phyloP scores from a whole-genome alignment of 2,797 vertebrate genomes.

The Phrynocephalus vlangalii region DNA sequence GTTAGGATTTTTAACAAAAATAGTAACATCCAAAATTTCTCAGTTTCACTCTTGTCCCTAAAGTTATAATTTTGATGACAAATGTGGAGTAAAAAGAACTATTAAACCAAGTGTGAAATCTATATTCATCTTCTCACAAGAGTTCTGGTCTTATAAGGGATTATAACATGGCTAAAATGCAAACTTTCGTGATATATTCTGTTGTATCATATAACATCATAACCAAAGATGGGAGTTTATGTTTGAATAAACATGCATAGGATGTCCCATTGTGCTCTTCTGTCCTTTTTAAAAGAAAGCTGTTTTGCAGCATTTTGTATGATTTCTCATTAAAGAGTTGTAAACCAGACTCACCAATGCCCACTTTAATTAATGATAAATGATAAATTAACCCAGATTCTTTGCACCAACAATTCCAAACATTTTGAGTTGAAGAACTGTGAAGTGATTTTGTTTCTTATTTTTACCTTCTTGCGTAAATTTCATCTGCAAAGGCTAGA shows the following conservation, averaged over 20 bases:
- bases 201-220: background rate
- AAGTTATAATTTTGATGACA: background rate
- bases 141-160: too few relatives aligned
- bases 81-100: background rate
- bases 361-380: too few relatives aligned
- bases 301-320: background rate
- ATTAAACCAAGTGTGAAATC: background rate
- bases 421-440: background rate
- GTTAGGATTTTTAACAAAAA: background rate
- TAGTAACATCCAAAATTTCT: background rate
- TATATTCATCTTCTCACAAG: background rate
- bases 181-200: background rate
- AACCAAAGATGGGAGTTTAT: background rate
- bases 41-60: background rate
- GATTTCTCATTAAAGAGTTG: background rate
- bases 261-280: background rate
- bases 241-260: background rate
- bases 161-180: too few relatives aligned
- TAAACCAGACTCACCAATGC: background rate
- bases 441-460: background rate
- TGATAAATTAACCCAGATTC: background rate
- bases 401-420: background rate
- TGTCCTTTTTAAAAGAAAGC: fast-evolving
- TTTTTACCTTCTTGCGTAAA: background rate
- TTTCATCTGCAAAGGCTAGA: background rate